Evolutionary conservation across 2,797 vertebrate genomes (phyloP).

Genomic region (Anguilla obscura): DNA sequence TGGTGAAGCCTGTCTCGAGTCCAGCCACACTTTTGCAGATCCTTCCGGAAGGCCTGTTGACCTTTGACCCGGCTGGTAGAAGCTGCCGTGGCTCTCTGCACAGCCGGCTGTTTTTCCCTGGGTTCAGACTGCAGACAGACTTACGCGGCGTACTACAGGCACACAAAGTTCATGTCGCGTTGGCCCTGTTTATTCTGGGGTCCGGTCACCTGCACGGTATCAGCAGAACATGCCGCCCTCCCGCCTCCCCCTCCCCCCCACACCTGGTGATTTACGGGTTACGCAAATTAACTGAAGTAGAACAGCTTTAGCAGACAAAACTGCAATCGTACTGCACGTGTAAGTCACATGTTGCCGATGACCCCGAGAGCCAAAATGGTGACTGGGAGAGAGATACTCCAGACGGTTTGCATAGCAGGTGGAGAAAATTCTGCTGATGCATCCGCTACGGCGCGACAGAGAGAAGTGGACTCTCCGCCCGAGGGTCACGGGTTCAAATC

Average conservation of each 20-base stretch:
- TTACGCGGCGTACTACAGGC: neutral
- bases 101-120: neutral
- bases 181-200: conserved; percentile 11
- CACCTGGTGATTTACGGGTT: neutral
- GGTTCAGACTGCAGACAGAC: neutral
- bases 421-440: neutral
- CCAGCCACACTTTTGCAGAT: neutral
- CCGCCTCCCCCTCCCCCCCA: too few relatives aligned
- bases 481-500: neutral
- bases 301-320: neutral
- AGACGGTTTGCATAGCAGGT: too few relatives aligned
- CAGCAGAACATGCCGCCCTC: neutral
- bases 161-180: conserved; percentile 25
- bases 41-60: neutral
- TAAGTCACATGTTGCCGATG: neutral
- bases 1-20: neutral
- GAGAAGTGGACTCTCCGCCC: neutral
- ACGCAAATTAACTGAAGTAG: neutral
- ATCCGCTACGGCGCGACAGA: neutral
- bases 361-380: neutral
- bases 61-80: neutral
- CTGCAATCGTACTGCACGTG: neutral
- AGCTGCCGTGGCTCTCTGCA: neutral
- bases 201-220: neutral
- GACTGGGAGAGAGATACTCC: neutral